Percentiles rank a stretch among this genome's conserved stretches.
These are phyloP conservation scores for Conchocele bisecta DNA, from an alignment of 2,888 invertebrate species.

Conservation along the genomic window DNA sequence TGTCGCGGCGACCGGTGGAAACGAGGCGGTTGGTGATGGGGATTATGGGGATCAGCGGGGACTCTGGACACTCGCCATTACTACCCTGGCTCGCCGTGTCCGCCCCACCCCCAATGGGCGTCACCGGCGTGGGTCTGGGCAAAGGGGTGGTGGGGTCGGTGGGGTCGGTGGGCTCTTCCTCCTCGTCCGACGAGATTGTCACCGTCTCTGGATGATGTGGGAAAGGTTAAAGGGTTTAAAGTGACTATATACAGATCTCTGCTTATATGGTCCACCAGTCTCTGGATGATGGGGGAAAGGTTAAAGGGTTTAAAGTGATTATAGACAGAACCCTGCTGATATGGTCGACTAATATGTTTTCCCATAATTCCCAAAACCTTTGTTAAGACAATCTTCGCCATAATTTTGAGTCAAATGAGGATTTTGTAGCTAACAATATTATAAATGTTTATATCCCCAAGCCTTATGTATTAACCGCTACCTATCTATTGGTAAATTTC, in stretches of 20 bases:
- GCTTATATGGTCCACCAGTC: too few relatives aligned
- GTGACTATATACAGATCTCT: neutral
- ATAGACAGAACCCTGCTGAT: too few relatives aligned
- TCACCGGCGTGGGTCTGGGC: neutral
- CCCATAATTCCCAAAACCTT: too few relatives aligned
- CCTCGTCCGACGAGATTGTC: slow-evolving; percentile 81
- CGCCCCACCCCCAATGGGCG: neutral
- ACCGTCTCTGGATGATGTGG: slow-evolving; percentile 72
- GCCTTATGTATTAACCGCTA: too few relatives aligned
- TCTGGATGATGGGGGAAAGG: slow-evolving; percentile 62
- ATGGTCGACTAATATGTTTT: too few relatives aligned
- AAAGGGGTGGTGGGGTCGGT: slow-evolving; percentile 31
- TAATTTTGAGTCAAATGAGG: too few relatives aligned
- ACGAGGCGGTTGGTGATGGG: slow-evolving; percentile 32
- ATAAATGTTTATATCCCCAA: too few relatives aligned
- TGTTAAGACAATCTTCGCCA: too few relatives aligned
- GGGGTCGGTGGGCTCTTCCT: slow-evolving; percentile 56
- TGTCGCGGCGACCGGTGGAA: slow-evolving; percentile 45
- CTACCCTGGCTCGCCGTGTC: slow-evolving; percentile 29
- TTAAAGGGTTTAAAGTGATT: neutral
- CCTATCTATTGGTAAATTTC: too few relatives aligned
- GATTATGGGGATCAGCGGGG: slow-evolving; percentile 51
- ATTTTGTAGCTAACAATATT: too few relatives aligned
- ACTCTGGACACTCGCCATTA: slow-evolving; percentile 40
- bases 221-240: neutral